Percentiles rank a stretch among this genome's conserved stretches.
These are phyloP conservation scores for Myotis daubentonii DNA, from an alignment of 2,797 vertebrate species.

Conservation along the genomic window DNA sequence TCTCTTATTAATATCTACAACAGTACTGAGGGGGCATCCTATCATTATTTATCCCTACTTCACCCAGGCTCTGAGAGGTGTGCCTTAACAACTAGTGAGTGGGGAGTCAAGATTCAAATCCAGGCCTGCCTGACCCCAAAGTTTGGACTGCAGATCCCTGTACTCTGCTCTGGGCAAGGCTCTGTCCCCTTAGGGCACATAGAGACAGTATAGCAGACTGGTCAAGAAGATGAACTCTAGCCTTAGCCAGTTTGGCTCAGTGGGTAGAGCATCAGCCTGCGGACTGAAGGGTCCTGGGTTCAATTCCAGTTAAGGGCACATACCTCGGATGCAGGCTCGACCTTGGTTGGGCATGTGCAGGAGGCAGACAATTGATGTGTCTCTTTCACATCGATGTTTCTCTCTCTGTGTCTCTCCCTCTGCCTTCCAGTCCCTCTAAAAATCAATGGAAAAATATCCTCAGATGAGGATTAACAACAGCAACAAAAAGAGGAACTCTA, in stretches of 20 bases:
- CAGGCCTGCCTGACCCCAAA: background rate
- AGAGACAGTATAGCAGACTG: background rate
- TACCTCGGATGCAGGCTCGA: too few relatives aligned
- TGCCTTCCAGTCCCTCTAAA: too few relatives aligned
- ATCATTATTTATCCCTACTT: background rate
- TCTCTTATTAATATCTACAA: background rate
- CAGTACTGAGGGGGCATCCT: background rate
- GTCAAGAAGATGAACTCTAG: background rate
- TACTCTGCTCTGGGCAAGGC: background rate
- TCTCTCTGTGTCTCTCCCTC: too few relatives aligned
- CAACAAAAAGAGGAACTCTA: background rate
- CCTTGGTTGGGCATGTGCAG: too few relatives aligned
- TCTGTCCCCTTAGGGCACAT: rapidly evolving
- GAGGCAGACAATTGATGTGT: too few relatives aligned
- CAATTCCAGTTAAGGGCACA: too few relatives aligned
- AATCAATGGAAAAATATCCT: too few relatives aligned
- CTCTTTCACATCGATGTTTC: too few relatives aligned
- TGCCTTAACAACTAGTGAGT: background rate
- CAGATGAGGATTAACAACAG: too few relatives aligned
- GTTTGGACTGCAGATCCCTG: rapidly evolving
- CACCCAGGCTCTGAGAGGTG: background rate
- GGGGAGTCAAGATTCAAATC: background rate
- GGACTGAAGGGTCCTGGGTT: too few relatives aligned
- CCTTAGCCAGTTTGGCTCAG: too few relatives aligned
- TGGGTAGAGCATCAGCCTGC: too few relatives aligned